A percentile compares a stretch with the other conserved stretches of the same genome.
phyloP scores from a whole-genome alignment of 1,140 invertebrate species.

The Formica selysi region DNA sequence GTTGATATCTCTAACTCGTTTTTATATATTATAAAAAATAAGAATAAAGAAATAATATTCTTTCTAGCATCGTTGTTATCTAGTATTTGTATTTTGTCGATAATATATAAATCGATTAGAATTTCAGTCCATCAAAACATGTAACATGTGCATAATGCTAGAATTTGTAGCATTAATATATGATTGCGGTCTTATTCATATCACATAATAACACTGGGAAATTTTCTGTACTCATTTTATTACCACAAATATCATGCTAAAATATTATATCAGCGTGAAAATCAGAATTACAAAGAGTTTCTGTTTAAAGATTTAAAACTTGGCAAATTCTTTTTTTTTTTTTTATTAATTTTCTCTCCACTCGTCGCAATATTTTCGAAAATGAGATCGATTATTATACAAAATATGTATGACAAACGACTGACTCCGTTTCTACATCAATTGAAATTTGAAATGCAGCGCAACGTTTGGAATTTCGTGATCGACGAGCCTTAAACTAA shows the following conservation, averaged over 20 bases:
- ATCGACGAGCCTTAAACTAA: constrained; percentile 66
- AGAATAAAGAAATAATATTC: neutral
- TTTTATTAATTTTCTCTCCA: neutral
- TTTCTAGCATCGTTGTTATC: neutral
- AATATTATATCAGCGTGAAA: neutral
- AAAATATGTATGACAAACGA: neutral
- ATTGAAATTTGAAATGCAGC: neutral
- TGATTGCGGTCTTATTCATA: neutral
- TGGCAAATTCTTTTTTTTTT: neutral
- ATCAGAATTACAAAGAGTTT: neutral
- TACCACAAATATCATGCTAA: neutral
- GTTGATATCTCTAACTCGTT: constrained; percentile 18
- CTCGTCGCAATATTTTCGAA: neutral
- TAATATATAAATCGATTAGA: neutral
- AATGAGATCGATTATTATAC: neutral
- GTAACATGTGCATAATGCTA: neutral
- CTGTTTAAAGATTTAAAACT: neutral
- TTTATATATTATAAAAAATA: neutral
- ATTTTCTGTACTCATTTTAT: neutral
- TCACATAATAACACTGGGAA: neutral
- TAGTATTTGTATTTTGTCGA: neutral
- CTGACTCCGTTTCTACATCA: neutral
- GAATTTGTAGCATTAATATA: neutral
- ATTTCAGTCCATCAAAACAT: neutral
- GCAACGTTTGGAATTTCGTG: constrained; percentile 34